Evolutionary conservation across 2,797 vertebrate genomes (phyloP), one percentile per base, ranked within the genome.

Genomic region (Astyanax mexicanus): DNA sequence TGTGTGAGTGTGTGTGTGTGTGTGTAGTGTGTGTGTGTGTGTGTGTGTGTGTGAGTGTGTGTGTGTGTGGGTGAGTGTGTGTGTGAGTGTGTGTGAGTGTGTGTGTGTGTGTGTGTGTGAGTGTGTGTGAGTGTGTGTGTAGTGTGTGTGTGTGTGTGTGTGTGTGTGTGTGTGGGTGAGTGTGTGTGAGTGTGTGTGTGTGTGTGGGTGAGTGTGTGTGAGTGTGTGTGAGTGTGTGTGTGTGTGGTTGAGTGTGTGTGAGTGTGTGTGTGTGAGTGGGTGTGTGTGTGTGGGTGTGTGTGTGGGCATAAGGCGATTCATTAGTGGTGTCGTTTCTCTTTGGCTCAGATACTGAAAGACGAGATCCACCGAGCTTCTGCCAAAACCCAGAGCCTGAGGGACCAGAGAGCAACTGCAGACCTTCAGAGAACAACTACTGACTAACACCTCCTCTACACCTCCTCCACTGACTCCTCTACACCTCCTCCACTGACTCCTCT

Each of bases 291-390:
- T n/a, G n/a, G n/a, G 61, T 52, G 55, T 68, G 72, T 47, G 55
- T 60, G 62, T 62, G 55, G 72, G 49, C 57, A 75, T 77, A 35
- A 65, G 64, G 72, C 35, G 58, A 35, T 69, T 83, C 69, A 83
- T 83, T 80, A 80, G 72, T 69, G 38, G 65, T 64, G 64, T 75
- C 40, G 71, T 77, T 78, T 45, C 15, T 74, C 62, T 72, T 47
- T 78, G 64, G 47, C 78, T 49, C 44, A 57, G 42, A 32, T 69
- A 45, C 60, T 62, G 45, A 73, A 51, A 73, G 65, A 54, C 45
- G 67, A 44, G 21, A 21, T 67, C 54, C 52, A 62, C 27, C 60
- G 42, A 72, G 58, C 62, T 51, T 55, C 74, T 29, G 60, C 69
- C 74, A 80, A 47, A 27, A 25, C 37, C 40, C 17, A 45, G 21